These are phyloP conservation scores for Acrocyrtus sp. DNA, from an alignment of 2,888 invertebrate genomes.

Conservation along the genomic window DNA sequence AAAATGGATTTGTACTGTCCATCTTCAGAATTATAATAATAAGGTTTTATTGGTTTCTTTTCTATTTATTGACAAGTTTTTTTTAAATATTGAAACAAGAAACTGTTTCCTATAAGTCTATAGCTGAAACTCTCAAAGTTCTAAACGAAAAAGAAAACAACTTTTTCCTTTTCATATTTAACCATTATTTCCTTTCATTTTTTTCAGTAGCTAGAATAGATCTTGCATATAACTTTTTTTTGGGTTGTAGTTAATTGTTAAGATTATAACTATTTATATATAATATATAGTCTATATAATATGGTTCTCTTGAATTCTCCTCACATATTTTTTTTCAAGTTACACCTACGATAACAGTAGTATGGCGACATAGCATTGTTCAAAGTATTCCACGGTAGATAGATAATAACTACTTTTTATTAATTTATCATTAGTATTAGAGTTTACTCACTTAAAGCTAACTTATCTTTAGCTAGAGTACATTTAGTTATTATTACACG, in stretches of 20 bases:
- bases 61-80: slow-evolving; percentile 1
- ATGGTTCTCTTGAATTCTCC: too few relatives aligned
- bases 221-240: neutral
- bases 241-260: too few relatives aligned
- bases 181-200: neutral
- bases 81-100: slow-evolving; percentile 12
- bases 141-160: too few relatives aligned
- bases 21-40: too few relatives aligned
- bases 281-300: too few relatives aligned
- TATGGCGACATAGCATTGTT: too few relatives aligned
- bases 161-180: too few relatives aligned
- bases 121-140: neutral
- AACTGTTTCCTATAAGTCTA: neutral
- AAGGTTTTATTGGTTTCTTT: slow-evolving; percentile 12
- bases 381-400: neutral
- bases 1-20: too few relatives aligned
- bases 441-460: neutral
- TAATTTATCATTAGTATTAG: neutral
- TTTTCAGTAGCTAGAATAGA: neutral
- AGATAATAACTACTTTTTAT: neutral
- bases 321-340: too few relatives aligned
- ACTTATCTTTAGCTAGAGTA: neutral
- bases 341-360: too few relatives aligned
- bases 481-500: too few relatives aligned
- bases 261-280: too few relatives aligned